phyloP scores from a whole-genome alignment of 2,113 vertebrate species.

The Edolisoma coerulescens region DNA sequence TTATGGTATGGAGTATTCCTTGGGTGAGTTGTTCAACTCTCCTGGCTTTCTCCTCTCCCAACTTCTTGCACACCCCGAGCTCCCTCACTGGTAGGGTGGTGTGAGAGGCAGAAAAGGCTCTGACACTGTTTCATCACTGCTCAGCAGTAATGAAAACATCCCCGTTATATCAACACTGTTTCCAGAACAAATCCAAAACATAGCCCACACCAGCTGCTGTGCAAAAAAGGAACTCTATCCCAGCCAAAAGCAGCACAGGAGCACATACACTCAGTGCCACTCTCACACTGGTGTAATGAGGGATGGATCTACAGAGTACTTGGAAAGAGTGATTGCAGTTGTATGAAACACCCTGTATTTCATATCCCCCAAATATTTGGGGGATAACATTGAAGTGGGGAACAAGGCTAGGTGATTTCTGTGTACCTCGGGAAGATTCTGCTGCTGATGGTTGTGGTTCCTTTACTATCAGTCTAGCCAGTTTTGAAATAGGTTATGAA shows the following conservation, averaged over 20 bases:
- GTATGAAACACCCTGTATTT: not conserved
- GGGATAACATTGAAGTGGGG: not conserved
- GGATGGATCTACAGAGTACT: not conserved
- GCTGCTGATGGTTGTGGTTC: not conserved
- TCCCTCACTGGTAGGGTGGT: no score
- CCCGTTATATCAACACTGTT: not conserved
- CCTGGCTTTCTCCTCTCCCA: not conserved
- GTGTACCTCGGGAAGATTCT: not conserved
- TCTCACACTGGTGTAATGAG: not conserved
- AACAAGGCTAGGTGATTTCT: not conserved
- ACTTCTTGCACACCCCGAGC: not conserved
- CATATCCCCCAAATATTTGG: no score
- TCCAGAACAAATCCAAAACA: not conserved
- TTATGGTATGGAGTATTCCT: not conserved
- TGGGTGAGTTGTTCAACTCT: not conserved
- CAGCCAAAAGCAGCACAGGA: not conserved
- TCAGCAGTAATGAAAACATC: not conserved
- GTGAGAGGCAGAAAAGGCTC: not conserved
- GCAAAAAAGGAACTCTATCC: not conserved
- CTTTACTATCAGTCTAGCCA: not conserved
- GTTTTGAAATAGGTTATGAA: not conserved
- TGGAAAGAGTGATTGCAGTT: not conserved
- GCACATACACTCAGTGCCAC: accelerated
- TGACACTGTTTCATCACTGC: not conserved
- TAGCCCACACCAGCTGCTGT: not conserved